A percentile compares a stretch with the other conserved stretches of the same genome.
Conservation (phyloP, 2,113 vertebrate species). For the Gallinago media region DNA sequence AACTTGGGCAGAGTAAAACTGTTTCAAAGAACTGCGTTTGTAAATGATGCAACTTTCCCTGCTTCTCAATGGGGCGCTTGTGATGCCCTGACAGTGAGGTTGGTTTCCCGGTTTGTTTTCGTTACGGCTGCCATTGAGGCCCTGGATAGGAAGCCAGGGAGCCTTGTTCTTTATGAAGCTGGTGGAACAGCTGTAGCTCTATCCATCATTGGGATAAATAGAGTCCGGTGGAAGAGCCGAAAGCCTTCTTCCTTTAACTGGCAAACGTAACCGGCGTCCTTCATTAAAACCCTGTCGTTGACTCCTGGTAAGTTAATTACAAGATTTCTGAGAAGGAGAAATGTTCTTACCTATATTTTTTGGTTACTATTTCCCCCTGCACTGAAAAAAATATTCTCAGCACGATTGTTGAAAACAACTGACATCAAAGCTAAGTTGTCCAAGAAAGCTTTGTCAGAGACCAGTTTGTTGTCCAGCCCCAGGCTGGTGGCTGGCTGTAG, state of each 20-base stretch:
- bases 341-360: neutral
- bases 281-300: neutral
- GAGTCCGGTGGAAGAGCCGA: neutral
- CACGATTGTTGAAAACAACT: neutral
- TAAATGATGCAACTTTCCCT: slow-evolving; percentile 58
- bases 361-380: neutral
- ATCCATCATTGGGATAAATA: slow-evolving; percentile 56
- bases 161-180: slow-evolving; percentile 66
- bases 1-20: slow-evolving; percentile 7
- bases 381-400: neutral
- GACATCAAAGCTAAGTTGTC: neutral
- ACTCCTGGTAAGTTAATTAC: neutral
- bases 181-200: slow-evolving; percentile 62
- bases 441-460: neutral
- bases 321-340: neutral
- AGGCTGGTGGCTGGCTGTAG: neutral
- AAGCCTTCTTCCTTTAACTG: slow-evolving; percentile 28
- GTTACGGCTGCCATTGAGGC: slow-evolving; percentile 37
- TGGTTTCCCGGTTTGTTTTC: slow-evolving; percentile 70
- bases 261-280: neutral
- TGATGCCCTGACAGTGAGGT: slow-evolving; percentile 42
- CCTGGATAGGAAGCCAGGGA: slow-evolving; percentile 51
- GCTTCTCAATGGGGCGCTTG: slow-evolving; percentile 68
- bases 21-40: slow-evolving; percentile 53
- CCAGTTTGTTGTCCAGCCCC: neutral